Evolutionary conservation across 2,888 invertebrate genomes (phyloP), one percentile per base, ranked within the genome.

Genomic region (Alloscopus bannaensis): DNA sequence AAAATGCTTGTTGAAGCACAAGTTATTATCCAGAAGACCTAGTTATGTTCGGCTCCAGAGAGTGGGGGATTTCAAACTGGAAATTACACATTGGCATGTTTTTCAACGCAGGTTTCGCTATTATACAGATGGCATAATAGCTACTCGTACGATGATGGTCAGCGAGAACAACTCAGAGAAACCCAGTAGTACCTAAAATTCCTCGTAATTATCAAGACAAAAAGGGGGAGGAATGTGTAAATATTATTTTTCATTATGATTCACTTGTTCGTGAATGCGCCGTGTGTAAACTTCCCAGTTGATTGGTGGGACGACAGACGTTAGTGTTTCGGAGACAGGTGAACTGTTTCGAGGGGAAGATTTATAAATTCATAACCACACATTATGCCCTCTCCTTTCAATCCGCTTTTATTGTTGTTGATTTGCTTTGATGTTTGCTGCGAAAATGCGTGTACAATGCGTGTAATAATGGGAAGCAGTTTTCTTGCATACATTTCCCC

Each of bases 191-290:
- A 22, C 6, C 24, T 26, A 55, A 26, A 47, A 55, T 4, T 22
- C 1, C 16, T 57, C 28, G 28, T 28, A 69, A 69, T 69, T 59
- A 69, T 57, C 29, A 26, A 59, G 57, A 64, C 13, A 50, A 72
- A 71, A n/a, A 72, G 31, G 64, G 62, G 72, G 72, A 47, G 72
- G 62, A 72, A 72, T 72, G 72, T 72, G 72, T 62, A 64, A 72
- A 72, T 72, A 72, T 50, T 40, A 52, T 57, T 66, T 64, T 65
- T 68, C 66, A 50, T 66, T 29, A 50, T 20, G 3, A 2, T 4
- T 29, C n/a, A 3, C 24, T 26, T 40, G 18, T 13, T 1, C 8
- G n/a, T 62, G 22, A 60, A 36, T 36, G 6, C 24, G n/a, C n/a
- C n/a, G n/a, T n/a, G n/a, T n/a, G n/a, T n/a, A 13, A 36, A 6